Conservation (phyloP, 2,888 invertebrate species). For the Monochamus alternatus region DNA sequence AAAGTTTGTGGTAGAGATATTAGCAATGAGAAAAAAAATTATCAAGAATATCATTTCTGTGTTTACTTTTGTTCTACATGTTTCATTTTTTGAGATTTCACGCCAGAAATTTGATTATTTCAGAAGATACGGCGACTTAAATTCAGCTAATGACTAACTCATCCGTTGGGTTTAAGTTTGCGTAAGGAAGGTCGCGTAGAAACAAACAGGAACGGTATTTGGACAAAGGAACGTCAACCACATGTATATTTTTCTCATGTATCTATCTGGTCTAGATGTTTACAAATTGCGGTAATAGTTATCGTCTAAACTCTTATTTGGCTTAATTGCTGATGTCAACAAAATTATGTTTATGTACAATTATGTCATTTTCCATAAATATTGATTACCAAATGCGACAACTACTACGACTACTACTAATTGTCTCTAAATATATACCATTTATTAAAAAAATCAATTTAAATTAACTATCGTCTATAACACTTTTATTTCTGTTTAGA, state of each 20-base stretch:
- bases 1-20: too few relatives aligned
- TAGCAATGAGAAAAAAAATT: too few relatives aligned
- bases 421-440: neutral
- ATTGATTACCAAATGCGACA: neutral
- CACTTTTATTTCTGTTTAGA: too few relatives aligned
- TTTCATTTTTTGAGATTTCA: too few relatives aligned
- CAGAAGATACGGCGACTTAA: too few relatives aligned
- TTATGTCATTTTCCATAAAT: slow-evolving; percentile 33
- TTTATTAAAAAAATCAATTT: neutral
- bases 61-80: too few relatives aligned
- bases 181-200: neutral
- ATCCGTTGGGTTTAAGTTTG: neutral
- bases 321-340: slow-evolving; percentile 32
- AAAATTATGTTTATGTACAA: slow-evolving; percentile 7
- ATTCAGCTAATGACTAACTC: too few relatives aligned
- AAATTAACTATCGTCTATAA: too few relatives aligned
- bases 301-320: slow-evolving; percentile 27
- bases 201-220: neutral
- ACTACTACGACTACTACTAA: neutral
- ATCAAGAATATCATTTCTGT: too few relatives aligned
- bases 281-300: slow-evolving; percentile 34
- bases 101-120: too few relatives aligned
- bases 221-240: neutral
- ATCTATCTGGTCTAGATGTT: slow-evolving; percentile 26
- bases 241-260: slow-evolving; percentile 22